Evolutionary conservation across 2,888 invertebrate species (phyloP), one percentile per base, ranked within the genome.

Genomic region (Scrobipalpa atriplicella): DNA sequence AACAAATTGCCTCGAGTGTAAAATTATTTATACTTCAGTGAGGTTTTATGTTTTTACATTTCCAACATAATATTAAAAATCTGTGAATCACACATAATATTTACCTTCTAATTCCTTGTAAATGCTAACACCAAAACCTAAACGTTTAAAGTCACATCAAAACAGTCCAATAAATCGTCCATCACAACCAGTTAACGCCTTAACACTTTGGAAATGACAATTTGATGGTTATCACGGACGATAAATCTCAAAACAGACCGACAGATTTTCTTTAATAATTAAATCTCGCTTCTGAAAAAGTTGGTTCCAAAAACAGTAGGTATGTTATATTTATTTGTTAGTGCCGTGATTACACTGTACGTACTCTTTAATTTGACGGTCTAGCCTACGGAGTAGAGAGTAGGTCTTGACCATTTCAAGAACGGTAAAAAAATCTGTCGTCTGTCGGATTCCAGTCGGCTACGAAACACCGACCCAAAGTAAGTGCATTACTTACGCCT

Each of bases 401-500:
- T 5, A 6, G 2, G 5, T 5, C n/a, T 47, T n/a, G 47, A 16
- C 47, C n/a, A 16, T 47, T 16, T n/a, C 6, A 16, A 47, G 47
- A 5, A 47, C 47, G 7, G 52, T 18, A 21, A 21, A 56, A n/a
- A 56, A 56, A 21, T 56, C 54, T 56, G 54, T 21, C 54, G 21
- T 21, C 54, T 29, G 54, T 56, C 54, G n/a, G 47, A n/a, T 47
- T 47, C n/a, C n/a, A 21, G 21, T 21, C 21, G 13, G 5, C 21
- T 13, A 29, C 2, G 13, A 2, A 56, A 56, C 54, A 56, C 54
- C 7, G 54, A 56, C 9, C 21, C 18, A 62, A 41, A 39, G 16
- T 7, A 13, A 62, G 61, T 41, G 62, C 38, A 38, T 47, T 83
- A 95, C 96, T 95, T 93, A 96, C 96, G 95, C 93, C 96, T 94